Evolutionary conservation across 2,113 vertebrate species (phyloP), one percentile per base, ranked within the genome.

Genomic region (Melierax canorus): DNA sequence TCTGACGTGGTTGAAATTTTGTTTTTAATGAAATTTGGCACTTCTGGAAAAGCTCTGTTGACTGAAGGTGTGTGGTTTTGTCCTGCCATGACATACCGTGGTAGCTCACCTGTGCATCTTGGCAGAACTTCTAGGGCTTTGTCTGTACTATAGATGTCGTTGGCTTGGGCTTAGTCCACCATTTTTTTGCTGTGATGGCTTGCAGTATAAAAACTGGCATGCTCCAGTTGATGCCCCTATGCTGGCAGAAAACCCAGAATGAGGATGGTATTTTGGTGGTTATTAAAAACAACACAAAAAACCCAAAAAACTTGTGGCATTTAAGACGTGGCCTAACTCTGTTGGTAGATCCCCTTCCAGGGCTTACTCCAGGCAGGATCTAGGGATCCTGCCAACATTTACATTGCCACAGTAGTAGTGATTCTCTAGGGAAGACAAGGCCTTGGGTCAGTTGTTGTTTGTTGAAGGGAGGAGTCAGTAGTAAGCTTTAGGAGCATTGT

Each of bases 221-320:
- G 36, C 1, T 89, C 5, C 32, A 36, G 11, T 51, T 75, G 71
- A 38, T 95, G 13, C 15, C 7, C 3, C 20, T 46, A 1, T 88
- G 38, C 74, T 92, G 66, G 18, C 60, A 88, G 58, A 86, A 85
- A 41, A 86, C 26, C 14, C 29, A 23, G 30, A 69, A 76, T 55
- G 21, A 75, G 20, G 64, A 39, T 27, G 50, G 17, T 91, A 13
- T 32, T 89, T 68, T 59, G 76, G 17, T 80, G 12, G 50, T 83
- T 5, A 45, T 66, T 84, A 82, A 59, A 83, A 10, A 5, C 18
- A 26, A 23, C 16, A 48, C 16, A 18, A 62, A 20, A 55, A 32
- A 2, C 14, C 9, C 12, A 1, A 46, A 80, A 80, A 20, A 15
- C 15, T 43, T 75, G 20, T 0, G 1, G 12, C 38, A 8, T 68